These are phyloP conservation scores for Cataglyphis cursor DNA, from an alignment of 2,888 invertebrate genomes.

Conservation along the genomic window DNA sequence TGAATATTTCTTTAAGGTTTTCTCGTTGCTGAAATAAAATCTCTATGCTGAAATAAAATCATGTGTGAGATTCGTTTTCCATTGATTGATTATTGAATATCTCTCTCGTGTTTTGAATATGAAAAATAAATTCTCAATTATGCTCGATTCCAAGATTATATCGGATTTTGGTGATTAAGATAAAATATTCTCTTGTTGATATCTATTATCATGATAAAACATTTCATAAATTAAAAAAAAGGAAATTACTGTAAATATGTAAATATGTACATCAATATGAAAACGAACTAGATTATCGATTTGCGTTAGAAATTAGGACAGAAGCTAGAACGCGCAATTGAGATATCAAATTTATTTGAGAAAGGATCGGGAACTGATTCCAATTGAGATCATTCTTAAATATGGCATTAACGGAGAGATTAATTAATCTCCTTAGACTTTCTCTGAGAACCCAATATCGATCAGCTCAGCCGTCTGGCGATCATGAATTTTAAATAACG, in stretches of 20 bases:
- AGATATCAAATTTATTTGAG: slow-evolving; percentile 2
- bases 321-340: background rate
- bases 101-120: background rate
- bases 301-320: background rate
- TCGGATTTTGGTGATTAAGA: background rate
- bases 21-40: slow-evolving; percentile 1
- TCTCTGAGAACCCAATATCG: slow-evolving; percentile 51
- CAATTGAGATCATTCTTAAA: slow-evolving; percentile 48
- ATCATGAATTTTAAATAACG: slow-evolving; percentile 59
- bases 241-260: background rate
- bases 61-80: background rate
- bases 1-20: slow-evolving; percentile 16
- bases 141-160: background rate
- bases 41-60: background rate
- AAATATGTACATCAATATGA: background rate
- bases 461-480: slow-evolving; percentile 52
- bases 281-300: slow-evolving; percentile 3
- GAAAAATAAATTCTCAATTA: background rate
- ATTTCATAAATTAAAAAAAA: background rate
- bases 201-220: background rate
- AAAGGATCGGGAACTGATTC: slow-evolving; percentile 18
- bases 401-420: slow-evolving; percentile 40
- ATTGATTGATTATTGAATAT: background rate
- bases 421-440: slow-evolving; percentile 52
- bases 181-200: background rate